These are phyloP conservation scores for Neoarius graeffei DNA, from an alignment of 2,113 vertebrate genomes.

Conservation along the genomic window DNA sequence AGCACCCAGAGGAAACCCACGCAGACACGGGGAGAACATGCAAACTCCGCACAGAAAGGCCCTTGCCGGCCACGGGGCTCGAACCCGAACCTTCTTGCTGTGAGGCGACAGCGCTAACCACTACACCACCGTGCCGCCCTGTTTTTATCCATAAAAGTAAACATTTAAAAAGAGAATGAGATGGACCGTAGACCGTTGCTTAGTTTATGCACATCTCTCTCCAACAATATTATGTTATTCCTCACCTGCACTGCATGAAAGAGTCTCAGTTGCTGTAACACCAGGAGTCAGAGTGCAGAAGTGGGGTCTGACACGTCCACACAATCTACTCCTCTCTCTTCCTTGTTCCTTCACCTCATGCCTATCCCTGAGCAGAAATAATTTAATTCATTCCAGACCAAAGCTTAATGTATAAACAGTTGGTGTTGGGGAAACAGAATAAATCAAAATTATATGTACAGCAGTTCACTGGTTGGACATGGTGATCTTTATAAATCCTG, in stretches of 20 bases:
- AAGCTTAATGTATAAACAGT: neutral
- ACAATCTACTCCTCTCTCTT: conserved; percentile 27
- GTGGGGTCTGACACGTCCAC: conserved; percentile 41
- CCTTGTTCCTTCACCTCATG: conserved; percentile 11
- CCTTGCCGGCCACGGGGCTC: no score
- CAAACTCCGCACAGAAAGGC: no score
- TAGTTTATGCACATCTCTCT: conserved; percentile 21
- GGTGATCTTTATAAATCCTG: neutral
- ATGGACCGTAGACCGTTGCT: conserved; percentile 36
- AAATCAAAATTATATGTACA: neutral
- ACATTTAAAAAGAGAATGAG: conserved; percentile 29
- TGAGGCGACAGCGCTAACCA: no score
- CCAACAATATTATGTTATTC: conserved; percentile 18
- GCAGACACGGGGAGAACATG: no score
- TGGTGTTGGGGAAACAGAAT: neutral
- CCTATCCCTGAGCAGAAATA: conserved; percentile 8
- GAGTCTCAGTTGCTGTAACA: conserved; percentile 32
- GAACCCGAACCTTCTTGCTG: no score
- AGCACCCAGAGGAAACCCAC: no score
- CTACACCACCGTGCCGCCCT: no score
- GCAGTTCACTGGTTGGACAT: neutral
- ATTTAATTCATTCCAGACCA: neutral
- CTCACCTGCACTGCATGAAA: conserved; percentile 22
- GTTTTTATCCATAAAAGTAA: conserved; percentile 21
- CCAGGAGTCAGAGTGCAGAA: conserved; percentile 29